phyloP scores from a whole-genome alignment of 2,797 vertebrate species.

The Lepidocolaptes lacrymiger region DNA sequence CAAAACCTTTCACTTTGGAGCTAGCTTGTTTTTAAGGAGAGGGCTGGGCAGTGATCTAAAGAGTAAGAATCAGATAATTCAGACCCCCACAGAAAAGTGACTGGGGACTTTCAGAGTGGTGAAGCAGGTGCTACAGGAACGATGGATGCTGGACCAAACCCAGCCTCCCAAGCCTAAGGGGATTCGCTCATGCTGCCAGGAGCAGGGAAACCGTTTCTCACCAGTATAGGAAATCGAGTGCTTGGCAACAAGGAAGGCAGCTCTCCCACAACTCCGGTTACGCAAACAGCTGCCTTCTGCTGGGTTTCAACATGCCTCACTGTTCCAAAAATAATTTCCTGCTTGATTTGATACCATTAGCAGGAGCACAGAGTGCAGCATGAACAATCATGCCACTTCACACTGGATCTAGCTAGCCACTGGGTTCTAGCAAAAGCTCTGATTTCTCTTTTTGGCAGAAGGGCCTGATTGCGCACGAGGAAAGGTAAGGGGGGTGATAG shows the following conservation, averaged over 20 bases:
- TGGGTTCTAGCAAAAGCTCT: background rate
- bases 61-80: background rate
- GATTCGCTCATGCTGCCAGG: background rate
- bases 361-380: background rate
- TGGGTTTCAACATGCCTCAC: constrained; percentile 56
- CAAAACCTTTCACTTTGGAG: background rate
- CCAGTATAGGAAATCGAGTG: constrained; percentile 5
- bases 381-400: rapidly evolving
- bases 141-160: constrained; percentile 13
- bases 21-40: background rate
- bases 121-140: background rate
- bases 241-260: constrained; percentile 59
- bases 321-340: constrained; percentile 73
- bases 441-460: background rate
- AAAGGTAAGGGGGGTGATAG: background rate
- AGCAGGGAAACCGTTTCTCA: constrained; percentile 41
- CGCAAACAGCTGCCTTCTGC: constrained; percentile 66
- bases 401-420: background rate
- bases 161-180: constrained; percentile 4
- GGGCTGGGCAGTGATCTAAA: background rate
- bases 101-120: background rate
- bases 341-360: constrained; percentile 55
- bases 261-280: constrained; percentile 58
- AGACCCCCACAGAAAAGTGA: background rate
- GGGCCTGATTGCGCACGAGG: rapidly evolving